Evolutionary conservation across 2,888 invertebrate species (phyloP).

Genomic region (Plusia festucae): DNA sequence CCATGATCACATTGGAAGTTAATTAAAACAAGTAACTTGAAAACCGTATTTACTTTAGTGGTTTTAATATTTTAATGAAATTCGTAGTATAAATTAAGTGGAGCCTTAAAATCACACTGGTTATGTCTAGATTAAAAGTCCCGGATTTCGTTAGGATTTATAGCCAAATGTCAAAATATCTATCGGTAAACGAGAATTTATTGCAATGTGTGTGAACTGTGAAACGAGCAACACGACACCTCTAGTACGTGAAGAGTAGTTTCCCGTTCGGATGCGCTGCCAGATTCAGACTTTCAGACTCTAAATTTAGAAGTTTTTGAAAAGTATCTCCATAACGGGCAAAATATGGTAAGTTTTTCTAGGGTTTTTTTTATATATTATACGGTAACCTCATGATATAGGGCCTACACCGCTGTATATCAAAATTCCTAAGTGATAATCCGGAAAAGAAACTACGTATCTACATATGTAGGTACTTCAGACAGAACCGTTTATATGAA

Average conservation of each 20-base stretch:
- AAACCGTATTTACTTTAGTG: background rate
- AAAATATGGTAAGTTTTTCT: no score
- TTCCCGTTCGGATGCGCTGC: background rate
- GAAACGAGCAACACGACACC: background rate
- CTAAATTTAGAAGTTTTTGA: background rate
- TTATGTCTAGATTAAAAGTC: background rate
- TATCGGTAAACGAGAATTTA: slow-evolving; percentile 5
- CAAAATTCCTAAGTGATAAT: background rate
- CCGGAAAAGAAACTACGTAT: no score
- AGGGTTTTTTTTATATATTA: background rate
- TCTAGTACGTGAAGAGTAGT: background rate
- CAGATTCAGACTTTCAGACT: background rate
- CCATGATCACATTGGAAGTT: background rate
- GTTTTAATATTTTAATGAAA: background rate
- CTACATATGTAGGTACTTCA: background rate
- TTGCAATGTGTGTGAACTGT: background rate
- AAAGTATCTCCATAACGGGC: no score
- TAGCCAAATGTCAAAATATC: background rate
- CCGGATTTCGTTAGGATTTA: background rate
- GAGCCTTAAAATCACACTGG: background rate
- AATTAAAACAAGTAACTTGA: background rate
- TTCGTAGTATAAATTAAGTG: no score
- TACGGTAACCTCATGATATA: background rate
- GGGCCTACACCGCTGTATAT: no score
- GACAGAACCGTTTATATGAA: background rate